Base-by-base conservation (phyloP, 2,888 invertebrate genomes). In the Zhengitettix transpicula region DNA sequence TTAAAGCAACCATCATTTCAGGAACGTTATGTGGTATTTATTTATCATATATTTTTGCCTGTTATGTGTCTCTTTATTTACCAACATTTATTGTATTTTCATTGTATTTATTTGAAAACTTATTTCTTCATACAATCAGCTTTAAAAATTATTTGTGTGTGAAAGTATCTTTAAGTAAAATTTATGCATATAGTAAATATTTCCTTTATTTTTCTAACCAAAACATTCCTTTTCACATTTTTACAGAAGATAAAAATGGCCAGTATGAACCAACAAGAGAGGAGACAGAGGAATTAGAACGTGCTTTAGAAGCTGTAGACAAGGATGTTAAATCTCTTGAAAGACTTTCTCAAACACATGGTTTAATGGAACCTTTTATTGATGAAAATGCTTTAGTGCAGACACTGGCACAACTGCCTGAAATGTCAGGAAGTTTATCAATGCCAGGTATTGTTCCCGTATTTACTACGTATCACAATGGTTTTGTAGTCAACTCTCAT, bases 211-310 rank as follows among this genome's bases (percentile, higher is more conserved):
- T 28, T 28, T 28, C 28, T 28, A 28, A 28, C 7, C 28, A 28
- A 28, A 28, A 28, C 7, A 28, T 28, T 28, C 28, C 7, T 28
- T 28, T 28, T 28, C 28, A 28, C 28, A 28, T 28, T 28, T 28
- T 28, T 28, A n/a, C 7, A 28, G 28, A 28, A 28, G 28, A 82
- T 70, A 81, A 82, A 71, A 84, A 84, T 70, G 84, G 83, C n/a
- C 83, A 82, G 65, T 83, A 82, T 67, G 81, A 81, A 67, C 84
- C 84, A 47, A 81, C 84, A 56, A 79, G 82, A 70, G 91, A 89
- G 69, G 92, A 93, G 73, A 85, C 89, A 44, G 91, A 92, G 65
- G 92, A 92, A 71, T 74, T 93, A 67, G 91, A 92, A 70, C 83
- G 91, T 62, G 92, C 91, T 10, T 74, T 93, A 64, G 87, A 86